Evolutionary conservation across 2,113 vertebrate genomes (phyloP), one percentile per base, ranked within the genome.

Genomic region (Phylloscopus trochilus): DNA sequence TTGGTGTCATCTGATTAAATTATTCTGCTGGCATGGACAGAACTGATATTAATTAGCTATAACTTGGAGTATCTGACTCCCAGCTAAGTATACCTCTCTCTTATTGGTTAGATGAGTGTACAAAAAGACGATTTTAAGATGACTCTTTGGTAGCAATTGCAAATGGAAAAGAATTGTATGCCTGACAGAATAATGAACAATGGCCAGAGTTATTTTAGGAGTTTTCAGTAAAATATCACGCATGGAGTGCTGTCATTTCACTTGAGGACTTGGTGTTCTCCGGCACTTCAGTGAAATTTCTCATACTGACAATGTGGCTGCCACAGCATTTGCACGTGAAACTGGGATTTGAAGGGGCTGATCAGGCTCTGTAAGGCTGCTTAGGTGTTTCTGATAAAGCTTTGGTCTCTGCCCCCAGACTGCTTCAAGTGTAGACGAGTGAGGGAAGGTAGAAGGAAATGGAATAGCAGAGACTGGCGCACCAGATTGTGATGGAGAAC

Each of bases 241-340:
- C 7, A 22, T 9, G 7, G 35, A 31, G 3, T n/a, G 4, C 19
- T 66, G 9, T 37, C 31, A 86, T 76, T 58, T 77, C 3, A 5
- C 24, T 43, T 27, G 15, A 30, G n/a, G 26, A 10, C 44, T 2
- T 51, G 17, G 30, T 51, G 30, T 51, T 22, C 15, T 55, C 39
- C 8, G 24, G 43, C 23, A 47, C 2, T 47, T 83, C 10, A 27
- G 9, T 70, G 15, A 27, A n/a, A 12, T 56, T 83, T n/a, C 15
- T 24, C 26, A 60, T 19, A 9, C 17, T 43, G 41, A 3, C 0
- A 2, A 7, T 1, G 13, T 10, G 9, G 7, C n/a, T 89, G 14
- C 19, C 12, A 6, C 43, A 31, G 7, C 9, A 3, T 30, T 68
- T 35, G 9, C 9, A 64, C 1, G 4, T 64, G 53, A 67, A 67